Conservation (phyloP, 35 echinoderm and acorn worm species). For the Lytechinus pictus region DNA sequence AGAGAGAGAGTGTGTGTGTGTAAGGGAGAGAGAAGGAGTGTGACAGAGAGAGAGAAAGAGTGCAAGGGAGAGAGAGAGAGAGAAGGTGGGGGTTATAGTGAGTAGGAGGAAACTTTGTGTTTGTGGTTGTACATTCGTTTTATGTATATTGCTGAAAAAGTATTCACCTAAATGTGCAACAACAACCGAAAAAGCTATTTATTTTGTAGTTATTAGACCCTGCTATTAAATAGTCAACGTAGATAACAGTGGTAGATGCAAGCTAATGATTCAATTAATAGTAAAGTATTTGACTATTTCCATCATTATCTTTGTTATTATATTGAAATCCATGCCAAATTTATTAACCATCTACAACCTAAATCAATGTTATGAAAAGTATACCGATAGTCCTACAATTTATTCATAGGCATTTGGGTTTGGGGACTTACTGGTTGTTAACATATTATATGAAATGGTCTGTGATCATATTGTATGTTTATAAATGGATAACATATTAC, state of each 20-base stretch:
- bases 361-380: not conserved
- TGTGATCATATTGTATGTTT: too few species aligned
- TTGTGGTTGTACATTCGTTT: not conserved
- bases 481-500: too few species aligned
- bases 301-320: not conserved
- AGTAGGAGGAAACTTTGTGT: not conserved
- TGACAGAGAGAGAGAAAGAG: not conserved
- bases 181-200: conserved; percentile 16
- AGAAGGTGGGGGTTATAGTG: not conserved
- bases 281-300: not conserved
- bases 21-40: not conserved
- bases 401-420: too few species aligned
- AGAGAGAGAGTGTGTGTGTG: not conserved
- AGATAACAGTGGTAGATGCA: not conserved
- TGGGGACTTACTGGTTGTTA: too few species aligned
- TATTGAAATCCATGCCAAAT: not conserved
- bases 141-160: conserved; percentile 32
- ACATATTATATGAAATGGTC: too few species aligned
- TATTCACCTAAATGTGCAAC: conserved; percentile 44
- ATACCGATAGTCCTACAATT: too few species aligned
- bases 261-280: not conserved
- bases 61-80: not conserved
- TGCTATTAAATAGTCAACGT: not conserved
- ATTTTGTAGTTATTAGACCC: not conserved
- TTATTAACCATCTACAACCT: not conserved